phyloP scores from a whole-genome alignment of 2,888 invertebrate species.

The Heliconius ethilla region DNA sequence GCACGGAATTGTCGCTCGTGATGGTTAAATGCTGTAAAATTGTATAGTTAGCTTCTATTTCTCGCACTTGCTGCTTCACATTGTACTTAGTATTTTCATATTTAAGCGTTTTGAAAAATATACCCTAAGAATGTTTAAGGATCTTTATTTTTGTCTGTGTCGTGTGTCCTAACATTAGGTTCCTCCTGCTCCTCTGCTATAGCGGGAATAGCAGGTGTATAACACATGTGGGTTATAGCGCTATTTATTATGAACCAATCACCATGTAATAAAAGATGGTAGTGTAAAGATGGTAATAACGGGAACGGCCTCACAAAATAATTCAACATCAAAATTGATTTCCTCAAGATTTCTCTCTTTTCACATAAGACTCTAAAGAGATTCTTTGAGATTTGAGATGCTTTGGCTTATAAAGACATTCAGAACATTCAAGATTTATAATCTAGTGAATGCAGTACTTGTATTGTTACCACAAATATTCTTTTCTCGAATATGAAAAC shows the following conservation, averaged over 20 bases:
- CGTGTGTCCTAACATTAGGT: no score
- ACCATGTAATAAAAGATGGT: no score
- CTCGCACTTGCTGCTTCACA: constrained; percentile 5
- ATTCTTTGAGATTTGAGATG: constrained; percentile 24
- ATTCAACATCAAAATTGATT: constrained; percentile 16
- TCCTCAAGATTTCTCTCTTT: background rate
- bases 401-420: constrained; percentile 41
- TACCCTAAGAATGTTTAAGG: background rate
- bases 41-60: constrained; percentile 18
- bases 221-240: no score
- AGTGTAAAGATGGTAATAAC: background rate
- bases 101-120: background rate
- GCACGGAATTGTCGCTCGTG: constrained; percentile 16
- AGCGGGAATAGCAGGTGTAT: no score
- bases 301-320: background rate
- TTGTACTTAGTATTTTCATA: background rate
- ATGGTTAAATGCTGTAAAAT: constrained; percentile 24
- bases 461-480: constrained; percentile 43
- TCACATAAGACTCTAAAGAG: constrained; percentile 13
- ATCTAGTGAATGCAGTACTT: constrained; percentile 36
- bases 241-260: background rate
- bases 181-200: background rate
- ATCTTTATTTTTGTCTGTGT: no score
- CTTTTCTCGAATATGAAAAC: constrained; percentile 42
- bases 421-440: constrained; percentile 37